Percentiles rank a stretch among this genome's conserved stretches.
Evolutionary conservation across 2,888 invertebrate genomes (phyloP).

Genomic region (Phengaris alcon): DNA sequence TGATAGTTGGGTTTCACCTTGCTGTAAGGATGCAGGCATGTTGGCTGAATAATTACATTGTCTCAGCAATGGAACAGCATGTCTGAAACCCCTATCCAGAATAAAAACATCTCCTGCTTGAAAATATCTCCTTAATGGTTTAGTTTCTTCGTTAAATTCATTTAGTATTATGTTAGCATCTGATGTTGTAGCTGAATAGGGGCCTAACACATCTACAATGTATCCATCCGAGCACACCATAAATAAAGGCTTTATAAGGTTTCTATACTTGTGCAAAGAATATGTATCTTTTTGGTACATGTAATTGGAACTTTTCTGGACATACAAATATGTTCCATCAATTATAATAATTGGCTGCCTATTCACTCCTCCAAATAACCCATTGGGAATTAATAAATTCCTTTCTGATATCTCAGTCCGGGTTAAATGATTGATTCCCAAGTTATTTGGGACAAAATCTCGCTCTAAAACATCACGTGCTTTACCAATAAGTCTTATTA

Average conservation of each 20-base stretch:
- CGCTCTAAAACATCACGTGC: not conserved
- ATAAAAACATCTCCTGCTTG: slow-evolving; percentile 29
- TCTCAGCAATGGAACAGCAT: slow-evolving; percentile 24
- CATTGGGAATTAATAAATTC: not conserved
- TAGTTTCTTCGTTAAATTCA: too few relatives aligned
- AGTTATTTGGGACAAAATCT: not conserved
- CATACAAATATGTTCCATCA: slow-evolving; percentile 21
- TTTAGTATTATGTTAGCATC: too few relatives aligned
- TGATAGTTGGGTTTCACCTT: slow-evolving; percentile 29
- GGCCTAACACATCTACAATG: too few relatives aligned
- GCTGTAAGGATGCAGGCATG: slow-evolving; percentile 3
- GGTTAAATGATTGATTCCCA: slow-evolving; percentile 5
- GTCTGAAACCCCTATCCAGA: slow-evolving; percentile 31
- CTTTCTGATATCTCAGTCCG: not conserved
- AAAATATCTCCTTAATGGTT: slow-evolving; percentile 32
- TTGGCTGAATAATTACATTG: too few relatives aligned
- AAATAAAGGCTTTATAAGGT: too few relatives aligned
- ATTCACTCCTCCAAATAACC: not conserved
- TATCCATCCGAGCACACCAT: too few relatives aligned
- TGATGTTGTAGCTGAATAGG: too few relatives aligned
- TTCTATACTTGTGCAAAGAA: too few relatives aligned
- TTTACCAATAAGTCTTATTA: too few relatives aligned
- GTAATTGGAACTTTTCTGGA: slow-evolving; percentile 9
- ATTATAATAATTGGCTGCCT: slow-evolving; percentile 6
- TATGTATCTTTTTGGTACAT: too few relatives aligned